A percentile compares a stretch with the other conserved stretches of the same genome.
phyloP scores from a whole-genome alignment of 2,797 vertebrate species.

The Diceros bicornis region DNA sequence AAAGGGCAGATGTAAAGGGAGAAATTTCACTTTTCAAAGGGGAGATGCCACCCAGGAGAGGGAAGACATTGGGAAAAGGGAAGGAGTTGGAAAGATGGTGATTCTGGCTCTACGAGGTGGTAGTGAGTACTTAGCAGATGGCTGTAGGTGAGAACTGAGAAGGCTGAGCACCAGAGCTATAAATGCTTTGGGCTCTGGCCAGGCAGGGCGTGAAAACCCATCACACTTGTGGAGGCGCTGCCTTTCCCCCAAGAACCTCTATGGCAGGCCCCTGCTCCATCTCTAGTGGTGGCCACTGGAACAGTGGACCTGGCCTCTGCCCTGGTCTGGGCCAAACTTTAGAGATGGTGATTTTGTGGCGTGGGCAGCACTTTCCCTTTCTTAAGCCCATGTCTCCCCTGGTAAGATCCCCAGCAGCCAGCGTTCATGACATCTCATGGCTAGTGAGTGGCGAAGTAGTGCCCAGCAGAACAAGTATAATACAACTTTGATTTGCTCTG shows the following conservation, averaged over 20 bases:
- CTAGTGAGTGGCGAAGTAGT: background rate
- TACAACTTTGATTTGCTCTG: background rate
- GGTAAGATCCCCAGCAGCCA: background rate
- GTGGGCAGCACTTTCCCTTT: background rate
- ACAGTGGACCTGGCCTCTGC: background rate
- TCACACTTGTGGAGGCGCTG: fast-evolving
- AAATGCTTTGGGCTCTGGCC: background rate
- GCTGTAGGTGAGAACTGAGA: background rate
- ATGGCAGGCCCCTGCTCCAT: background rate
- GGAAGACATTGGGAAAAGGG: background rate
- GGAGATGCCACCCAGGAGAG: background rate
- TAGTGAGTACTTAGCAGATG: background rate
- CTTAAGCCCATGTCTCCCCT: background rate
- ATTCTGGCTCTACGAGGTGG: background rate
- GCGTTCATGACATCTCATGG: background rate
- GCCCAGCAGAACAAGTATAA: background rate
- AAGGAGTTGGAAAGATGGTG: background rate
- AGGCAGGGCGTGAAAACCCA: background rate
- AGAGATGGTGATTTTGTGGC: background rate
- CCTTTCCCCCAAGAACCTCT: background rate
- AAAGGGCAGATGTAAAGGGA: background rate
- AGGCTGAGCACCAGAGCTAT: background rate
- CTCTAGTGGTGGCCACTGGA: background rate
- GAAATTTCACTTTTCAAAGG: background rate
- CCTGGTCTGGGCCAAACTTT: background rate